Evolutionary conservation across 30 jellyfish, hydroid and myxozoan species (phyloP), one percentile per base, ranked within the genome.

Genomic region (Nemopilema nomurai): DNA sequence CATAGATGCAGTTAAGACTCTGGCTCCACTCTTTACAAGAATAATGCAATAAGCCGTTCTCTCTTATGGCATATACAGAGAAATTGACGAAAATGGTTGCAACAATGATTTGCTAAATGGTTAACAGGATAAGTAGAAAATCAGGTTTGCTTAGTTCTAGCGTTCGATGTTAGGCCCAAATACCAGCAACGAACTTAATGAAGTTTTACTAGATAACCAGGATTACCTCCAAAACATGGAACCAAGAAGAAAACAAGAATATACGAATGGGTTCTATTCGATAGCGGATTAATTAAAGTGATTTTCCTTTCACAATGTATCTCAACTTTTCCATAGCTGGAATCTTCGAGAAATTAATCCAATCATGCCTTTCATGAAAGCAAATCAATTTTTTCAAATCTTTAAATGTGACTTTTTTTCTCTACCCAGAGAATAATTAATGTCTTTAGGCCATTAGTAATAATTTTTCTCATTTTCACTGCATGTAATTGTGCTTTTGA

Each of bases 281-380:
- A 77, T 13, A 77, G 68, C 67, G 25, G 87, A 77, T 77, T 77
- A 77, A 28, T 77, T 77, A 77, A 77, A 57, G 29, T 33, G 67
- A 49, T 20, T 63, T 9, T 77, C 31, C 41, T 31, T 77, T 24
- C 51, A 66, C 26, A 22, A 29, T 66, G 65, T 64, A 8, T 77
- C 87, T 23, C 72, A 33, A 30, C 49, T 63, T 57, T 62, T 77
- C 78, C 63, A 77, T 62, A 62, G 27, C 25, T 62, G 41, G 87
- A 77, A 62, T 57, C 29, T 49, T 3, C 25, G 75, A 63, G 22
- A 22, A 52, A 76, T 57, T 30, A 76, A 76, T 51, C 86, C 75
- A n/a, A 76, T 76, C 6, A 19, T n/a, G 23, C 63, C 29, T 23
- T 49, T 63, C 49, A 27, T 25, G 25, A 63, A 21, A 28, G 27